Evolutionary conservation across 2,888 invertebrate genomes (phyloP).

Genomic region (Oeneis ivallda): DNA sequence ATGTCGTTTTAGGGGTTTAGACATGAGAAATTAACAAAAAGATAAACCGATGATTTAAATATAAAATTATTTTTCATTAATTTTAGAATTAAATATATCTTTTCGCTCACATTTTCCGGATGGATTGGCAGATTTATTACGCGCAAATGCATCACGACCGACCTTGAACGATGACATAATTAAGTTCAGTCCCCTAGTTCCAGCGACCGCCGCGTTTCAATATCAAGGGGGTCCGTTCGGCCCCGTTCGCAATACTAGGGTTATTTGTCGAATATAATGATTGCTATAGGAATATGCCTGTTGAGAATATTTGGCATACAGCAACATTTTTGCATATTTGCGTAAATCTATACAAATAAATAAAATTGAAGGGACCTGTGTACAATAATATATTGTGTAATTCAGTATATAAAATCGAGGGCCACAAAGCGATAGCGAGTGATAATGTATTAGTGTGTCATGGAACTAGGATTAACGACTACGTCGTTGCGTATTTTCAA

Average conservation of each 20-base stretch:
- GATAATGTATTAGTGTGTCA: too few relatives aligned
- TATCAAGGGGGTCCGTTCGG: slow-evolving; percentile 59
- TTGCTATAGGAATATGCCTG: slow-evolving; percentile 8
- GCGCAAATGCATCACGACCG: slow-evolving; percentile 45
- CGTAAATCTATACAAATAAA: too few relatives aligned
- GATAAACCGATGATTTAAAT: too few relatives aligned
- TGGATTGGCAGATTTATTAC: slow-evolving; percentile 31
- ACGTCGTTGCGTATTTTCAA: too few relatives aligned
- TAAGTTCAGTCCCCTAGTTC: slow-evolving; percentile 59
- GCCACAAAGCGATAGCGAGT: too few relatives aligned
- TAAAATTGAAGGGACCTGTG: too few relatives aligned
- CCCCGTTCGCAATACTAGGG: slow-evolving; percentile 52
- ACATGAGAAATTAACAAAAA: too few relatives aligned
- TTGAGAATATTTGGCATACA: not conserved
- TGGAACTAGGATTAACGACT: too few relatives aligned
- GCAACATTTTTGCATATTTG: too few relatives aligned
- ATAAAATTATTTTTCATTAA: not conserved
- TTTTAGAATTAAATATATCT: not conserved
- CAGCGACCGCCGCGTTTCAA: slow-evolving; percentile 66
- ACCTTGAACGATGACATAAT: slow-evolving; percentile 75
- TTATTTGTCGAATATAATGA: slow-evolving; percentile 40
- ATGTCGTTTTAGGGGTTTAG: too few relatives aligned
- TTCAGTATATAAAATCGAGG: too few relatives aligned
- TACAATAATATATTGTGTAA: too few relatives aligned
- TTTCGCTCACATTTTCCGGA: slow-evolving; percentile 15